phyloP scores from a whole-genome alignment of 1,140 invertebrate genomes.

The Leptestheria dahalacensis region DNA sequence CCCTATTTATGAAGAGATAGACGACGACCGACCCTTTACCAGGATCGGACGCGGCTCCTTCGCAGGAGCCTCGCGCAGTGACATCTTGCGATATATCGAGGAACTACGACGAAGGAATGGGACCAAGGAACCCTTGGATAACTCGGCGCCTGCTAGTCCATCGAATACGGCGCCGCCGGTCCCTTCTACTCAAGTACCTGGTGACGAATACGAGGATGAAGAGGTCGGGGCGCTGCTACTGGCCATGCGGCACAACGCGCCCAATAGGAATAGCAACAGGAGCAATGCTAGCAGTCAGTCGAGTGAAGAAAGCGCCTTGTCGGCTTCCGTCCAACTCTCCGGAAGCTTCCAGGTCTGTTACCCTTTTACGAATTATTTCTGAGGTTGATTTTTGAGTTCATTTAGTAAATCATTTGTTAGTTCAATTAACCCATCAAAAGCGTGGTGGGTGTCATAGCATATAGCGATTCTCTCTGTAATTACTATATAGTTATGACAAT shows the following conservation, averaged over 20 bases:
- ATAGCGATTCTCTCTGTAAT: too few species aligned
- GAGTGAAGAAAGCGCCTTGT: slow-evolving; percentile 10
- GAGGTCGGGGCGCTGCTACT: slow-evolving; percentile 6
- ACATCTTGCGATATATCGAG: slow-evolving; percentile 12
- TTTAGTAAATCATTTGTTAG: too few species aligned
- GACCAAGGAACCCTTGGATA: background rate
- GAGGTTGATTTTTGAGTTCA: too few species aligned
- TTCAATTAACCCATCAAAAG: too few species aligned
- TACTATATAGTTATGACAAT: too few species aligned
- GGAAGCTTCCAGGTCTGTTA: background rate
- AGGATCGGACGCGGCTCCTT: slow-evolving; percentile 10
- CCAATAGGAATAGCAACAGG: slow-evolving; percentile 9
- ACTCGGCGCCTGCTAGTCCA: slow-evolving; percentile 1
- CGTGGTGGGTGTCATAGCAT: too few species aligned
- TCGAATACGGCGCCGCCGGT: slow-evolving; percentile 1
- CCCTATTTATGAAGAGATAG: slow-evolving; percentile 12
- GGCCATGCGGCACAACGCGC: slow-evolving; percentile 10
- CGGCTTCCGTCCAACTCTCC: background rate
- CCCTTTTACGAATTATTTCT: too few species aligned
- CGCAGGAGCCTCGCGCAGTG: slow-evolving; percentile 5
- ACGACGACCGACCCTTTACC: slow-evolving; percentile 3
- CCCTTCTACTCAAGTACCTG: background rate
- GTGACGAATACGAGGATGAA: slow-evolving; percentile 9
- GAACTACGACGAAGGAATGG: slow-evolving; percentile 5
- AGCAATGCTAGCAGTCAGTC: slow-evolving; percentile 8